Conservation (phyloP, 2,113 vertebrate genomes). For the Accipiter virgatus region DNA sequence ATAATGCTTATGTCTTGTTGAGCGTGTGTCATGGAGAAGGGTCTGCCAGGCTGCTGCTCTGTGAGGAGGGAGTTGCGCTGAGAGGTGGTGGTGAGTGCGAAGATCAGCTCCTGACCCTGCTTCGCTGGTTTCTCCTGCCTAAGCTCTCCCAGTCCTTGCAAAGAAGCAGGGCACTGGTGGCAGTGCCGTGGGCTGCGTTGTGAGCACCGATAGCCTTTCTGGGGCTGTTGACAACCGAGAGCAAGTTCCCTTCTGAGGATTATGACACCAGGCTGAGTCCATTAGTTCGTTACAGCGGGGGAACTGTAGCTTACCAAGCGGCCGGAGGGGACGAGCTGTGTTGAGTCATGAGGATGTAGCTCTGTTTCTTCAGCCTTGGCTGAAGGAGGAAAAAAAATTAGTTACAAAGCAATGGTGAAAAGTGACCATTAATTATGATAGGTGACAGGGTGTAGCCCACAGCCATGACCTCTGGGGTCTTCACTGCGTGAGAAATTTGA, state of each 20-base stretch:
- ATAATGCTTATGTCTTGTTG: neutral
- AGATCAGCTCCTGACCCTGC: neutral
- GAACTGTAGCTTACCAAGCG: neutral
- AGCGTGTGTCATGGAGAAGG: neutral
- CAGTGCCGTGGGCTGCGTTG: fast-evolving
- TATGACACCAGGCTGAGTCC: neutral
- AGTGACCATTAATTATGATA: neutral
- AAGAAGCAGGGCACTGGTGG: neutral
- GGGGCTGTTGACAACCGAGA: neutral
- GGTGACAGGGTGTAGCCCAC: neutral
- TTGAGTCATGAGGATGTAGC: neutral
- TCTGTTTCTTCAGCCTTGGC: neutral
- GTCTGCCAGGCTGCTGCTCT: neutral
- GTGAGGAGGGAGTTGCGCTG: neutral
- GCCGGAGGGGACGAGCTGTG: neutral
- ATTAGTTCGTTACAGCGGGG: neutral
- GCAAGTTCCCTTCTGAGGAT: neutral
- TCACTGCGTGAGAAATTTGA: neutral
- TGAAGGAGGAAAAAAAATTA: neutral
- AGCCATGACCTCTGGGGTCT: fast-evolving
- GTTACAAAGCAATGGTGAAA: neutral
- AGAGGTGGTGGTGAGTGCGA: neutral
- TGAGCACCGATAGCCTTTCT: neutral
- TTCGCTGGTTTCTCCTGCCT: neutral
- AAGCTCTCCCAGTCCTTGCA: neutral